Conservation (phyloP, 1,140 invertebrate genomes). For the Drosophila cardini region DNA sequence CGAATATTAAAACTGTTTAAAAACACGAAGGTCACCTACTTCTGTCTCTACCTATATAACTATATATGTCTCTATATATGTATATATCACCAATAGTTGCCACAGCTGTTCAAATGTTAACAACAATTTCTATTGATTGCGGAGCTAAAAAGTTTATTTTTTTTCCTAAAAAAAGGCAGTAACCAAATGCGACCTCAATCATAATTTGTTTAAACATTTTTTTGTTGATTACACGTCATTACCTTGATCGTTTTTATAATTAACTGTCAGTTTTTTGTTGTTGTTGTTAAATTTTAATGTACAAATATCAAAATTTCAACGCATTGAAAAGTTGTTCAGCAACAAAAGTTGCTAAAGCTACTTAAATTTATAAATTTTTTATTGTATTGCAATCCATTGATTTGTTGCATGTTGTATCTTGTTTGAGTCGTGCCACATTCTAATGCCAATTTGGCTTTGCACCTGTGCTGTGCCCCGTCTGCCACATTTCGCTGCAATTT, state of each 20-base stretch:
- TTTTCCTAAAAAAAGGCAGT: conserved; percentile 12
- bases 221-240: conserved; percentile 61
- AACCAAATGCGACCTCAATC: conserved; percentile 60
- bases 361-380: neutral
- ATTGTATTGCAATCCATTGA: neutral
- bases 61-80: neutral
- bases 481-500: conserved; percentile 33
- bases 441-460: conserved; percentile 27
- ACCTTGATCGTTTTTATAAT: conserved; percentile 75
- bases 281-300: conserved; percentile 30
- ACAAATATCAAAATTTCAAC: neutral
- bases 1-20: conserved; percentile 24
- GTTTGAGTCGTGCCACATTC: conserved; percentile 16
- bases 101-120: conserved; percentile 32
- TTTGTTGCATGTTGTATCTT: conserved; percentile 10
- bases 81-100: neutral
- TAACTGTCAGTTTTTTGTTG: conserved; percentile 62
- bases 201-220: conserved; percentile 63
- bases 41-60: neutral
- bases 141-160: neutral
- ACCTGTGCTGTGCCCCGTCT: conserved; percentile 32
- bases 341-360: neutral
- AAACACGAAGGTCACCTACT: conserved; percentile 27
- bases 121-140: conserved; percentile 32
- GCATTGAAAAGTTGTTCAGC: conserved; percentile 28